Percentiles rank a stretch among this genome's conserved stretches.
Conservation (phyloP, 2,797 vertebrate species). For the Macroramphosus scolopax region DNA sequence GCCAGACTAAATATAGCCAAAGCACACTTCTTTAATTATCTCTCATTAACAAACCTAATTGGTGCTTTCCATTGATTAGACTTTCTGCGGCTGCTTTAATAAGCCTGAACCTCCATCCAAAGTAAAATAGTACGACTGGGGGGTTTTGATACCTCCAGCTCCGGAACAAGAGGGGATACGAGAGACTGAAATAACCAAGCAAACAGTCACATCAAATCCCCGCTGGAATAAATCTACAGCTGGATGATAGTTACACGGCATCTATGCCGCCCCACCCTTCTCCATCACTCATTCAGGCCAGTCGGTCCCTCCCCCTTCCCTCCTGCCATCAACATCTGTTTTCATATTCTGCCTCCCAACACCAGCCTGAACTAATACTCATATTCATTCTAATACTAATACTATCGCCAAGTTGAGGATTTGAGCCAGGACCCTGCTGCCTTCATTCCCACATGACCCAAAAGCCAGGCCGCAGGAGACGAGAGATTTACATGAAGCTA, state of each 20-base stretch:
- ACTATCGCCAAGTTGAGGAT: slow-evolving; percentile 70
- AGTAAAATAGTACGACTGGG: slow-evolving; percentile 46
- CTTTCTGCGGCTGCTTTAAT: slow-evolving; percentile 52
- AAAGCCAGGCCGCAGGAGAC: slow-evolving; percentile 67
- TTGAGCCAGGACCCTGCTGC: slow-evolving; percentile 70
- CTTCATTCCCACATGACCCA: slow-evolving; percentile 73
- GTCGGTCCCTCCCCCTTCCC: slow-evolving; percentile 58
- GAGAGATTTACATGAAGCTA: slow-evolving; percentile 67
- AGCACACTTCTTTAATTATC: slow-evolving; percentile 75
- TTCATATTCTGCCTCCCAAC: slow-evolving; percentile 78
- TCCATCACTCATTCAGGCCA: slow-evolving; percentile 61
- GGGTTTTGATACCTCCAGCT: slow-evolving; percentile 31
- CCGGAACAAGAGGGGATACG: slow-evolving; percentile 6
- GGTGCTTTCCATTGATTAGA: slow-evolving; percentile 72
- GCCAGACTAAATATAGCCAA: slow-evolving; percentile 71
- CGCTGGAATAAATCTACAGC: slow-evolving; percentile 34
- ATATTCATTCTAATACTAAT: slow-evolving; percentile 75
- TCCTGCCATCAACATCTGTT: slow-evolving; percentile 76
- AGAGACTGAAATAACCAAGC: slow-evolving; percentile 5
- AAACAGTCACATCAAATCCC: slow-evolving; percentile 24
- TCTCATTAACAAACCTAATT: slow-evolving; percentile 75
- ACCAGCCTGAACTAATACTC: slow-evolving; percentile 72
- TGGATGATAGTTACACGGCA: slow-evolving; percentile 37
- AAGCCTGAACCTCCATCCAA: slow-evolving; percentile 57
- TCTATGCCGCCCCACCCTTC: slow-evolving; percentile 15